These are phyloP conservation scores for Ochlodes sylvanus DNA, from an alignment of 2,888 invertebrate species.

Conservation along the genomic window DNA sequence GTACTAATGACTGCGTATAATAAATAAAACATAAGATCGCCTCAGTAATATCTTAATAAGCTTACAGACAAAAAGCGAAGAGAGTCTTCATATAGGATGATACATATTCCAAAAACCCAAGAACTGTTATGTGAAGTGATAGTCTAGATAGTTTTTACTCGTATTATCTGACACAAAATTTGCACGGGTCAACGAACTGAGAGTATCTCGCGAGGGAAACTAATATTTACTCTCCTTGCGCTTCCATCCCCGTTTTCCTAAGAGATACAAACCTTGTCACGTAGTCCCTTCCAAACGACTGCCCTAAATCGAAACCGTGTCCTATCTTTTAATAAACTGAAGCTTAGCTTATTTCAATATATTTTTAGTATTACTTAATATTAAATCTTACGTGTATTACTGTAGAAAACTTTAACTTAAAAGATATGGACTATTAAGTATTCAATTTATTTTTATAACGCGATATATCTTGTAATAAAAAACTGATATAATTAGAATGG, in stretches of 20 bases:
- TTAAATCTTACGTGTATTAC: background rate
- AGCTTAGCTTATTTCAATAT: background rate
- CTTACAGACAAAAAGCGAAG: conserved; percentile 30
- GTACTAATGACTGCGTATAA: no score
- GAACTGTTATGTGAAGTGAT: conserved; percentile 53
- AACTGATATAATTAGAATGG: conserved; percentile 4
- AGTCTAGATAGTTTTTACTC: conserved; percentile 59
- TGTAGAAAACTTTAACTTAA: background rate
- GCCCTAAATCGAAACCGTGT: conserved; percentile 51
- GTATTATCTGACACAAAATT: conserved; percentile 66
- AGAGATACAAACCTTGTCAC: conserved; percentile 66
- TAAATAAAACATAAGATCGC: background rate
- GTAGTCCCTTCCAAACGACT: conserved; percentile 72
- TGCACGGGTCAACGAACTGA: conserved; percentile 76
- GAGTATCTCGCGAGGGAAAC: conserved; percentile 69
- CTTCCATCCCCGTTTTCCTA: conserved; percentile 70
- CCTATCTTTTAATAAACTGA: conserved; percentile 7
- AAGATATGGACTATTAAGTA: background rate
- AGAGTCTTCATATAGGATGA: conserved; percentile 43
- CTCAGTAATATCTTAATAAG: background rate
- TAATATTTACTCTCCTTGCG: conserved; percentile 72
- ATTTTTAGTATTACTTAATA: conserved; percentile 1
- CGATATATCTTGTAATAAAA: no score
- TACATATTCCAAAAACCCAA: conserved; percentile 48
- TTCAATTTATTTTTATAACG: no score